Evolutionary conservation across 2,113 vertebrate species (phyloP).

Genomic region (Boleophthalmus pectinirostris): DNA sequence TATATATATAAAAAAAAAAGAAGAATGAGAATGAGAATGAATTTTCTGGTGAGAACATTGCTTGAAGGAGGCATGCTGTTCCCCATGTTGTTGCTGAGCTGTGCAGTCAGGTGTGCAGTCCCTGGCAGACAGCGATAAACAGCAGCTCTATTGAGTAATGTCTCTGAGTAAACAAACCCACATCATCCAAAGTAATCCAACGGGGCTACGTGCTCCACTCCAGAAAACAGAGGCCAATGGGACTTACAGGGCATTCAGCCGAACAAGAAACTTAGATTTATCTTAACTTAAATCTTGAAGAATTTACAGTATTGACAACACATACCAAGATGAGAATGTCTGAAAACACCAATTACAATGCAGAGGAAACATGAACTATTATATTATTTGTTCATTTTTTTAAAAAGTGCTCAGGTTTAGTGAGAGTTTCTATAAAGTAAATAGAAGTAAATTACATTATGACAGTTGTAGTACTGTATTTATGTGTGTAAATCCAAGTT

Average conservation of each 20-base stretch:
- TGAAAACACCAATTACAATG: neutral
- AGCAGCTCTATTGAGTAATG: constrained; percentile 40
- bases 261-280: constrained; percentile 15
- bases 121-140: constrained; percentile 35
- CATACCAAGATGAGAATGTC: neutral
- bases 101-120: constrained; percentile 37
- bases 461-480: too few relatives aligned
- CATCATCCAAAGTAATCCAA: constrained; percentile 28
- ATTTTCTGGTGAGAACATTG: constrained; percentile 23
- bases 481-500: neutral
- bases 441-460: too few relatives aligned
- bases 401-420: too few relatives aligned
- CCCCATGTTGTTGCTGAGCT: constrained; percentile 29
- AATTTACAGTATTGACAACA: constrained; percentile 41
- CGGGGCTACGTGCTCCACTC: constrained; percentile 7
- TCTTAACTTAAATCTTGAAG: constrained; percentile 13
- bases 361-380: neutral
- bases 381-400: neutral
- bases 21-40: neutral
- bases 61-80: constrained; percentile 15
- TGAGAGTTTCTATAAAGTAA: too few relatives aligned
- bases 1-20: neutral
- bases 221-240: constrained; percentile 29
- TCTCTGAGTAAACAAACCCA: constrained; percentile 34
- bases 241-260: constrained; percentile 18